phyloP scores from a whole-genome alignment of 2,113 vertebrate species.

The Ellobius talpinus region DNA sequence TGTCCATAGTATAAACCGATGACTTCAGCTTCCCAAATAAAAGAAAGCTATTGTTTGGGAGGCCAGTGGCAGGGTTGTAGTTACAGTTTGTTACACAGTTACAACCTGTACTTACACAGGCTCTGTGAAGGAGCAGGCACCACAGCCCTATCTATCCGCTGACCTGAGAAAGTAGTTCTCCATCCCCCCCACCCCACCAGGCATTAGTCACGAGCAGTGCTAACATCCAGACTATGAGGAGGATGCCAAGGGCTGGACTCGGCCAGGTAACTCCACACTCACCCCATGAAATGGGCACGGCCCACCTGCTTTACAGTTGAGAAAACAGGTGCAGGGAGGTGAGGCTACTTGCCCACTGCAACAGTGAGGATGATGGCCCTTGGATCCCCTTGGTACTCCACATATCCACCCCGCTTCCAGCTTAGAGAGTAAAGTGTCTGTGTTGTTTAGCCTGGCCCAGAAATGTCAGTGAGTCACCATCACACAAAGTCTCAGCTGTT shows the following conservation, averaged over 20 bases:
- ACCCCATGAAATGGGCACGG: not conserved
- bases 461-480: conserved; percentile 82
- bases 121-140: not conserved
- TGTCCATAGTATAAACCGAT: not conserved
- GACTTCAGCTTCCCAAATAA: not conserved
- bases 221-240: not conserved
- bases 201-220: not conserved
- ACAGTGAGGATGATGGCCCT: not conserved
- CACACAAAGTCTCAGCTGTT: conserved; percentile 88
- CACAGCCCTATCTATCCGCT: no score
- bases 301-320: not conserved
- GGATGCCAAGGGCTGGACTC: not conserved
- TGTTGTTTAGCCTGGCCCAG: conserved; percentile 79
- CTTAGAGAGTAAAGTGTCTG: conserved; percentile 22
- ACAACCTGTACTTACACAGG: not conserved
- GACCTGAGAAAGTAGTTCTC: not conserved
- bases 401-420: accelerated
- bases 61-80: not conserved
- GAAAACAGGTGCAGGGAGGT: not conserved
- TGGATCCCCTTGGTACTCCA: not conserved
- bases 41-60: not conserved
- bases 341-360: not conserved
- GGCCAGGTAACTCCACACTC: not conserved
- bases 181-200: not conserved
- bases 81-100: not conserved